phyloP scores from a whole-genome alignment of 2,113 vertebrate genomes.

The Nothoprocta perdicaria region DNA sequence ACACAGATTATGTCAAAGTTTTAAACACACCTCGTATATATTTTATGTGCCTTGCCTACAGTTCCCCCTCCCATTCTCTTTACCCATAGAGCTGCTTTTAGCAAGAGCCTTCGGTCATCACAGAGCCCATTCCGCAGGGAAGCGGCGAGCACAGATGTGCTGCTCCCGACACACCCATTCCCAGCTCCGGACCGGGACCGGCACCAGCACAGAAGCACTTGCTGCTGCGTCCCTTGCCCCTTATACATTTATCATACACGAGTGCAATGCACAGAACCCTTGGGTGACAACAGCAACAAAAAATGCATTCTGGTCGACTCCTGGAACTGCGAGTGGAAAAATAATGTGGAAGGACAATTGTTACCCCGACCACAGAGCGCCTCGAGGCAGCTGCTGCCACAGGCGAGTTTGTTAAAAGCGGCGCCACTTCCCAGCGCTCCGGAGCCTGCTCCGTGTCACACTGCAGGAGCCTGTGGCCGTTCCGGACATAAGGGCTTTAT shows the following conservation, averaged over 20 bases:
- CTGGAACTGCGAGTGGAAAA: neutral
- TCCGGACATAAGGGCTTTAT: neutral
- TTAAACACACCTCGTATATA: neutral
- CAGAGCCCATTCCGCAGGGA: neutral
- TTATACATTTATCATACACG: neutral
- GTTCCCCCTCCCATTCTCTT: neutral
- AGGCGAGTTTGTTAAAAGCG: slow-evolving; percentile 41
- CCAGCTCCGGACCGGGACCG: neutral
- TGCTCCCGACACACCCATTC: slow-evolving; percentile 40
- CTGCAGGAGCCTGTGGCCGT: slow-evolving; percentile 19
- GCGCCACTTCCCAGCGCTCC: neutral
- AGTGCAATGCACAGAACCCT: neutral
- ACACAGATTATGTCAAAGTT: neutral
- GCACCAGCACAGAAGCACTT: neutral
- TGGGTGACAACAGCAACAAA: neutral
- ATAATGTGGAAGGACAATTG: slow-evolving; percentile 30
- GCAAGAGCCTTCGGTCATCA: neutral
- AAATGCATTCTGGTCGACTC: slow-evolving; percentile 38
- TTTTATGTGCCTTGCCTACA: neutral
- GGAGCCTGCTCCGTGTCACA: neutral
- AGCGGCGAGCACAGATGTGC: neutral
- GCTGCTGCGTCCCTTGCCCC: neutral
- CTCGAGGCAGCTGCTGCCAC: slow-evolving; percentile 17
- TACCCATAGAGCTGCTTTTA: neutral
- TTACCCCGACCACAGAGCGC: slow-evolving; percentile 31